A percentile compares a stretch with the other conserved stretches of the same genome.
phyloP scores from a whole-genome alignment of 23 tunicate species.

The Diplosoma virens region DNA sequence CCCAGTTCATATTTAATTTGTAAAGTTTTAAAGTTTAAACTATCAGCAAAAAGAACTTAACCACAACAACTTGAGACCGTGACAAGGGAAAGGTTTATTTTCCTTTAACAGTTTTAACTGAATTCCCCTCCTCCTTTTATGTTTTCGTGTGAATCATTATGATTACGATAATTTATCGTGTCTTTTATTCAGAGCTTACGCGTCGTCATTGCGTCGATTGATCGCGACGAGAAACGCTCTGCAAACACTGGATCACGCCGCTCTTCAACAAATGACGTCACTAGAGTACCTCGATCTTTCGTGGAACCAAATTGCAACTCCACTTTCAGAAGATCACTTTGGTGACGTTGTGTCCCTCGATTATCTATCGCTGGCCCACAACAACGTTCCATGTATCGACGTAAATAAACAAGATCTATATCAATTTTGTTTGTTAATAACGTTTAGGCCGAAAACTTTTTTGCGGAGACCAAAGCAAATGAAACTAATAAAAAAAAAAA shows the following conservation, averaged over 20 bases:
- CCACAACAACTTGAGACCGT: too few relatives aligned
- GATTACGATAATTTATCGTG: too few relatives aligned
- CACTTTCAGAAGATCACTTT: constrained; percentile 1
- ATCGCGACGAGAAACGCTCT: constrained; percentile 16
- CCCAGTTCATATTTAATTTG: neutral
- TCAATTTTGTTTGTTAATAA: neutral
- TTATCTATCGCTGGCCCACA: constrained; percentile 50
- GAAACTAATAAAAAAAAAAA: too few relatives aligned
- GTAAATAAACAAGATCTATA: neutral
- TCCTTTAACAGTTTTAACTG: too few relatives aligned
- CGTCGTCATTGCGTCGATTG: constrained; percentile 13
- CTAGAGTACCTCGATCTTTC: constrained; percentile 36
- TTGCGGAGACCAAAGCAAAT: too few relatives aligned
- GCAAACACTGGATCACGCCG: neutral
- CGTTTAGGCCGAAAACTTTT: too few relatives aligned
- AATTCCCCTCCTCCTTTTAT: too few relatives aligned
- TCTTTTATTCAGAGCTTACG: constrained; percentile 4
- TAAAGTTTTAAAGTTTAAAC: neutral
- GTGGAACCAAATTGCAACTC: constrained; percentile 20
- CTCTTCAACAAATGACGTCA: constrained; percentile 14
- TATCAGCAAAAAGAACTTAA: too few relatives aligned
- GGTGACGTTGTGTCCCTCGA: constrained; percentile 20
- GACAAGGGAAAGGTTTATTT: too few relatives aligned
- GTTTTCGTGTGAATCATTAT: too few relatives aligned
- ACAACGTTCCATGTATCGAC: constrained; percentile 37